phyloP scores from a whole-genome alignment of 2,888 invertebrate species.

The Leptopilina syphax region DNA sequence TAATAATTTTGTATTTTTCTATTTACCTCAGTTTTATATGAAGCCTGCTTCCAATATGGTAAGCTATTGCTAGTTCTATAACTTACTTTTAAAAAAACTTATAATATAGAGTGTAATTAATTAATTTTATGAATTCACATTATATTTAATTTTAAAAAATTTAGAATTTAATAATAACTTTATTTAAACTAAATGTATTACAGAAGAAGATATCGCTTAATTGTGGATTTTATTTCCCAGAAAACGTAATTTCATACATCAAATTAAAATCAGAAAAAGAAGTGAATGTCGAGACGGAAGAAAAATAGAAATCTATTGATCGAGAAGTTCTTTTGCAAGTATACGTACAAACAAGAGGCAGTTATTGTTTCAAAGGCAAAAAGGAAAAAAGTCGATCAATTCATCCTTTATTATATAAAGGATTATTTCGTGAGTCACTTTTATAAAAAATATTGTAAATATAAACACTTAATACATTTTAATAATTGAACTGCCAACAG shows the following conservation, averaged over 20 bases:
- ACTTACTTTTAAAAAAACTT: too few species aligned
- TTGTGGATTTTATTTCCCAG: not conserved
- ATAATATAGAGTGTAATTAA: too few species aligned
- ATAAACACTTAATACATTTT: too few species aligned
- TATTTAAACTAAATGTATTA: not conserved
- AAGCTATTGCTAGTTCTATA: too few species aligned
- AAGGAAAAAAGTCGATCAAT: not conserved
- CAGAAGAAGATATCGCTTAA: not conserved
- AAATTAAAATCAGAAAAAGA: not conserved
- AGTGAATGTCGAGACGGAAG: not conserved
- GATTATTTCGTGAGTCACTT: slow-evolving; percentile 2
- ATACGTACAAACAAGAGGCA: not conserved
- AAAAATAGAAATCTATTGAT: not conserved
- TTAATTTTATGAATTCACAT: too few species aligned
- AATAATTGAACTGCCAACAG: too few species aligned
- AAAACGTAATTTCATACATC: not conserved
- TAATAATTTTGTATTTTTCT: too few species aligned
- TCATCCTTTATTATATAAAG: not conserved
- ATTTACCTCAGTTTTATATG: too few species aligned
- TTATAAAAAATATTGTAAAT: slow-evolving; percentile 36
- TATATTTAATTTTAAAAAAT: too few species aligned
- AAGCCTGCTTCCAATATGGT: too few species aligned
- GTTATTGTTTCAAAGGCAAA: not conserved
- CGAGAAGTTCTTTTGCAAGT: not conserved
- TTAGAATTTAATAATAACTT: too few species aligned